phyloP scores from a whole-genome alignment of 2,888 invertebrate genomes.

The Cordylochernes scorpioides region DNA sequence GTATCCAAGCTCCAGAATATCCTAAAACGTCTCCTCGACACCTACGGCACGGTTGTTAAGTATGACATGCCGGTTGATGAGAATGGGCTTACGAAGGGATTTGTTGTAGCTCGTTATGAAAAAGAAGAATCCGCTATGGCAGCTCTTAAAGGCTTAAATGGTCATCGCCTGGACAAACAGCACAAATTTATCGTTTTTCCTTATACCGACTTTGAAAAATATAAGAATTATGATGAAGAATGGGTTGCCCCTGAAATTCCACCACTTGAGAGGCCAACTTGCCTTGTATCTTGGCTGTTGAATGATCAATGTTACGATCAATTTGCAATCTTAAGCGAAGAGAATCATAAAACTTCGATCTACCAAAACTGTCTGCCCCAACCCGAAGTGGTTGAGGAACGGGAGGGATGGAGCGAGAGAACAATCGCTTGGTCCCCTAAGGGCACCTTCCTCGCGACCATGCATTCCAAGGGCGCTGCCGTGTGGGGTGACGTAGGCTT shows the following conservation, averaged over 20 bases:
- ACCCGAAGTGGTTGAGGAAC: slow-evolving; percentile 45
- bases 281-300: slow-evolving; percentile 67
- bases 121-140: slow-evolving; percentile 56
- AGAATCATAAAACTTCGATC: slow-evolving; percentile 48
- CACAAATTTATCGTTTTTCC: slow-evolving; percentile 80
- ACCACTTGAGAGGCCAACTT: slow-evolving; percentile 55
- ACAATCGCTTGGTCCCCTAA: slow-evolving; percentile 91
- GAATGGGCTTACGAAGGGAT: slow-evolving; percentile 62
- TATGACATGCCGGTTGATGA: slow-evolving; percentile 62
- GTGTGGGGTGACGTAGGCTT: slow-evolving; percentile 91
- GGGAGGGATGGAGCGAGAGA: slow-evolving; percentile 31
- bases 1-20: slow-evolving; percentile 74
- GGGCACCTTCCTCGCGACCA: slow-evolving; percentile 83
- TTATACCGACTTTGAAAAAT: slow-evolving; percentile 84
- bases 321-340: slow-evolving; percentile 63
- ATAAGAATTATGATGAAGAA: slow-evolving; percentile 56
- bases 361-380: slow-evolving; percentile 75
- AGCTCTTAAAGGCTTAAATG: slow-evolving; percentile 62
- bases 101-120: slow-evolving; percentile 70
- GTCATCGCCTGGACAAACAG: slow-evolving; percentile 77
- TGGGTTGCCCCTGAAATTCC: slow-evolving; percentile 74
- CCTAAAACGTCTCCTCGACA: slow-evolving; percentile 63
- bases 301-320: slow-evolving; percentile 91
- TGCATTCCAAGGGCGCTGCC: slow-evolving; percentile 80
- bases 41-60: slow-evolving; percentile 56